Base-by-base conservation (phyloP, 2,797 vertebrate genomes). In the Okamejei kenojei region DNA sequence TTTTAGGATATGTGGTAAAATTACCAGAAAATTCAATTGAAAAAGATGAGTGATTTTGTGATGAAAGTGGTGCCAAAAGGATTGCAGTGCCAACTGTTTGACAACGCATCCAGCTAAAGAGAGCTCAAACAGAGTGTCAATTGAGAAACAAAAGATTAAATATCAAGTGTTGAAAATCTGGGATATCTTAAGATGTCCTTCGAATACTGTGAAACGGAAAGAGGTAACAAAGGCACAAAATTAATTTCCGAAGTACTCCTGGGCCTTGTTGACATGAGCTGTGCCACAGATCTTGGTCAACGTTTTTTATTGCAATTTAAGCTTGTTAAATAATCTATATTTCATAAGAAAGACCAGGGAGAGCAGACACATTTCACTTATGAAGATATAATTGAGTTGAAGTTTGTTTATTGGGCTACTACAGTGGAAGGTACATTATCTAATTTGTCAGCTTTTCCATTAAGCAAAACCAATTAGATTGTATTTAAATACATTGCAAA, bases 401-500 rank as follows among this genome's bases (percentile, higher is more conserved):
- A 92, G 68, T 76, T 23, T 74, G 38, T 92, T 92, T 92, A 92
- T 58, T 92, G 90, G 90, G 90, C 54, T 8, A 17, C 90, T 74
- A 54, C 38, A 19, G 35, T 92, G 90, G 71, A 74, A 76, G 35
- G 38, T 92, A 74, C 73, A 74, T 92, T 26, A 74, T 76, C 26
- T 54, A 68, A 92, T 92, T 74, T 92, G 73, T 76, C 90, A 92
- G 38, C 15, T 92, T 92, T 76, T 76, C 90, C 90, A 92, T 74
- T 92, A 74, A 74, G 88, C 38, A 76, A 92, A 91, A 76, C 23
- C 68, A 74, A 92, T 92, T 76, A 76, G 21, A 74, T 15, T 29
- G 38, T n/a, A 92, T 92, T 92, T 92, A 92, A 76, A 92, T 92
- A 74, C 90, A 76, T 92, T 92, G 38, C 29, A 26, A 90, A 92